Percentiles rank a stretch among this genome's conserved stretches.
These are phyloP conservation scores for Balearica regulorum DNA, from an alignment of 2,797 vertebrate genomes.

Conservation along the genomic window DNA sequence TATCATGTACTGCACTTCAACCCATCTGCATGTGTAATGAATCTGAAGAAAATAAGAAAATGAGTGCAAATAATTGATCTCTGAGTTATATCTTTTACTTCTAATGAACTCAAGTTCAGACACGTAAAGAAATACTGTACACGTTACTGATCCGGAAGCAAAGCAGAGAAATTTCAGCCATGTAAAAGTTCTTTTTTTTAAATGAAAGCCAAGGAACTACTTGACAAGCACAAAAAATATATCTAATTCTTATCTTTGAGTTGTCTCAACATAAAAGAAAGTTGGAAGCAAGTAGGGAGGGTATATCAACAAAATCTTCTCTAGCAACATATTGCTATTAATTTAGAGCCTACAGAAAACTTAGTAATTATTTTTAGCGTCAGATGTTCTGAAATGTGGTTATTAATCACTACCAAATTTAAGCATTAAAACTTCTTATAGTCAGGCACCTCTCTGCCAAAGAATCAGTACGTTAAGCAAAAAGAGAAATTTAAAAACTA, in stretches of 20 bases:
- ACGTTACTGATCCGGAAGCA: background rate
- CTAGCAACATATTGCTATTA: background rate
- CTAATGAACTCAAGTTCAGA: background rate
- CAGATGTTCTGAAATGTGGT: background rate
- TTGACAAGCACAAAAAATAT: background rate
- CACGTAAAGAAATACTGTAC: background rate
- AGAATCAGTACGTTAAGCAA: background rate
- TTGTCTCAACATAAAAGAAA: constrained; percentile 1
- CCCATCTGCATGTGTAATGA: constrained; percentile 14
- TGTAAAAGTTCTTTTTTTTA: background rate
- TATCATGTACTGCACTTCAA: constrained; percentile 23
- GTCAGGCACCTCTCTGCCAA: background rate
- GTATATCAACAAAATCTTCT: constrained; percentile 17
- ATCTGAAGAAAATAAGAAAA: constrained; percentile 51
- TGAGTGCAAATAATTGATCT: background rate
- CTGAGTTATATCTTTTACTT: background rate
- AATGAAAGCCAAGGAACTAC: background rate
- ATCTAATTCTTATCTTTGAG: background rate
- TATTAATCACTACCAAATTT: background rate
- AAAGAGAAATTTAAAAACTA: background rate
- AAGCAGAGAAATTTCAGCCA: background rate
- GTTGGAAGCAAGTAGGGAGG: background rate
- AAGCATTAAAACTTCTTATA: background rate
- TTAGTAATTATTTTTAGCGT: background rate
- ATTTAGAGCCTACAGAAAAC: constrained; percentile 4